Conservation (phyloP, 1,140 invertebrate genomes). For the Drosophila arawakana region DNA sequence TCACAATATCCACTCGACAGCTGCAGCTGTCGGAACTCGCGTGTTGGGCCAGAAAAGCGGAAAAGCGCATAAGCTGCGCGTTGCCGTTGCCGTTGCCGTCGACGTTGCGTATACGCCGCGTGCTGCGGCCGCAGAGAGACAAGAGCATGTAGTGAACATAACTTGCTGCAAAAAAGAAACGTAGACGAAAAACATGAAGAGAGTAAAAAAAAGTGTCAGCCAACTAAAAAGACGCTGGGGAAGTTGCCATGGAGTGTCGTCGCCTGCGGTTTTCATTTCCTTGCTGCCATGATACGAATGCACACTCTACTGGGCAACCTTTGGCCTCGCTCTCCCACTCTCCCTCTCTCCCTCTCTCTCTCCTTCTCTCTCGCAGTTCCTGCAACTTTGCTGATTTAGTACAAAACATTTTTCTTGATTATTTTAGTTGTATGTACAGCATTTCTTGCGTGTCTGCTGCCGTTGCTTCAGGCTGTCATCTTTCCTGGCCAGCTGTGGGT, state of each 20-base stretch:
- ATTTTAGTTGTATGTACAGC: conserved; percentile 68
- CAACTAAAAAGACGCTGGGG: conserved; percentile 26
- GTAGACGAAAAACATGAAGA: background rate
- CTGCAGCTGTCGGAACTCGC: conserved; percentile 68
- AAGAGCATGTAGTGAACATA: conserved; percentile 12
- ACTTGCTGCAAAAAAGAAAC: background rate
- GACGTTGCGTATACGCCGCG: conserved; percentile 69
- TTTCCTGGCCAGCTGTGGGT: conserved; percentile 41
- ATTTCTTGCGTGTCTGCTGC: conserved; percentile 41
- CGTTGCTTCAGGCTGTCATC: conserved; percentile 42
- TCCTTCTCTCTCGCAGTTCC: background rate
- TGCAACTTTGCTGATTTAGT: conserved; percentile 68
- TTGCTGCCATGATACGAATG: conserved; percentile 43
- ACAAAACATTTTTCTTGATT: conserved; percentile 80
- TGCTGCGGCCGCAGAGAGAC: conserved; percentile 43
- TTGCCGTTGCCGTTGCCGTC: conserved; percentile 73
- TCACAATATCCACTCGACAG: conserved; percentile 19
- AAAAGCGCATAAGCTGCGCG: conserved; percentile 77
- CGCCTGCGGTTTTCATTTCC: conserved; percentile 77
- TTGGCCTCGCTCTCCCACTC: conserved; percentile 13
- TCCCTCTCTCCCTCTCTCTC: background rate
- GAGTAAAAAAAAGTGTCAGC: conserved; percentile 26
- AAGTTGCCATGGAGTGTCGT: conserved; percentile 53
- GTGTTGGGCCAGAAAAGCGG: conserved; percentile 56
- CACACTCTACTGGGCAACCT: conserved; percentile 58